Evolutionary conservation across 2,113 vertebrate species (phyloP).

Genomic region (Etheostoma cragini): DNA sequence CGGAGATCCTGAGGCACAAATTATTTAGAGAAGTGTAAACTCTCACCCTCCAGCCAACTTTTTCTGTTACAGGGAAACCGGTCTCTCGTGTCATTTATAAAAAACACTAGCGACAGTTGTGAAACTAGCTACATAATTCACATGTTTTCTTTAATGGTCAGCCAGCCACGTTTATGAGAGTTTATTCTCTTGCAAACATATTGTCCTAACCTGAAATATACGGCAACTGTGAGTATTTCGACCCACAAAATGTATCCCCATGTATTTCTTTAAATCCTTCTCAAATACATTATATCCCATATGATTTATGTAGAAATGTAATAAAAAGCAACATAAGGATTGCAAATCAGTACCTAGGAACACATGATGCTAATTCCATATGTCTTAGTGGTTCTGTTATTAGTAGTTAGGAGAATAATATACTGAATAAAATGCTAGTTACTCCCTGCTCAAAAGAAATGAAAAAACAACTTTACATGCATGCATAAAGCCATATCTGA

Average conservation of each 20-base stretch:
- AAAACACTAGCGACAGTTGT: conserved; percentile 55
- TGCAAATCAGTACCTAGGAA: conserved; percentile 17
- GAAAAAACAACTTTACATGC: background rate
- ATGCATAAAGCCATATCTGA: background rate
- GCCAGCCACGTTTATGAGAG: conserved; percentile 45
- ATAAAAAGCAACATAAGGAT: conserved; percentile 4
- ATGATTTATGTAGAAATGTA: conserved; percentile 24
- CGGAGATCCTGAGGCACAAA: conserved; percentile 26
- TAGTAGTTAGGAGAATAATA: background rate
- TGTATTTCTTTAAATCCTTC: conserved; percentile 24
- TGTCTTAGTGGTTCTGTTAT: background rate
- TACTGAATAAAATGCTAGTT: background rate
- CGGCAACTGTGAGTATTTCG: conserved; percentile 31
- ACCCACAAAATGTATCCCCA: background rate
- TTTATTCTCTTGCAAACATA: conserved; percentile 55
- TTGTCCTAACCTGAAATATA: conserved; percentile 37
- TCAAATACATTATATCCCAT: background rate
- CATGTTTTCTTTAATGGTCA: conserved; percentile 43
- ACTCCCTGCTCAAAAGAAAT: background rate
- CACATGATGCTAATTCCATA: conserved; percentile 9
- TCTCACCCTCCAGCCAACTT: conserved; percentile 40
- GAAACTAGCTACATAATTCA: conserved; percentile 40
- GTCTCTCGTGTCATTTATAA: conserved; percentile 36
- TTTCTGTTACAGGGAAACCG: conserved; percentile 23
- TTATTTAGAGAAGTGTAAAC: conserved; percentile 61